Evolutionary conservation across 2,113 vertebrate genomes (phyloP), one percentile per base, ranked within the genome.

Genomic region (Aplodontia rufa): DNA sequence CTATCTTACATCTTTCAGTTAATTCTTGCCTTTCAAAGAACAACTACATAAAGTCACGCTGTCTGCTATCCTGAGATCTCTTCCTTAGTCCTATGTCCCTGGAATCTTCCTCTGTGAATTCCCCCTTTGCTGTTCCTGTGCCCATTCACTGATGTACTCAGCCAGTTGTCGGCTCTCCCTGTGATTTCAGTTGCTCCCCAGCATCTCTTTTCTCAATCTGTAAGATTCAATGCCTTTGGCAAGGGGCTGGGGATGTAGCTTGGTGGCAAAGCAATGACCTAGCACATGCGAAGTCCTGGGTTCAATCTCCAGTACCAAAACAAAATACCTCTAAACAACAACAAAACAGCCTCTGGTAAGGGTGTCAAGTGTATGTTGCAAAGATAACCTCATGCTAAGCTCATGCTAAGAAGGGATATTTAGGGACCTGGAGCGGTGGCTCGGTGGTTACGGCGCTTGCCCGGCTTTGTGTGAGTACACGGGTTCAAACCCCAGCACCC

Each of bases 61-160:
- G 28, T 47, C 24, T 0, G 0, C 37, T 28, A n/a, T 40, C 24
- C 58, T 40, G 51, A 76, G 74, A 75, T 35, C 35, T 78, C 22
- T 80, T 37, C n/a, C 20, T 92, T n/a, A 32, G 35, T 55, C 45
- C 58, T 60, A 45, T 42, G n/a, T 30, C 40, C 42, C 20, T 6
- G 37, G 79, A 58, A 53, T 13, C 24, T 83, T 60, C 30, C 37
- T 74, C 16, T 32, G 60, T 2, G 14, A 45, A 35, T 28, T 30
- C 11, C 5, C 0, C 24, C 24, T 47, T 47, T 2, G 2, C 22
- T 4, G 14, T n/a, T 22, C 0, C 0, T 8, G 26, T 3, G 22
- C 16, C 26, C 0, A 1, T 16, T 82, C 68, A 35, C n/a, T 5
- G 3, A 37, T 55, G 62, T 5, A 16, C 6, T 26, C 58, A 58